Conservation (phyloP, 2,888 invertebrate genomes). For the Chloroclysta siterata region DNA sequence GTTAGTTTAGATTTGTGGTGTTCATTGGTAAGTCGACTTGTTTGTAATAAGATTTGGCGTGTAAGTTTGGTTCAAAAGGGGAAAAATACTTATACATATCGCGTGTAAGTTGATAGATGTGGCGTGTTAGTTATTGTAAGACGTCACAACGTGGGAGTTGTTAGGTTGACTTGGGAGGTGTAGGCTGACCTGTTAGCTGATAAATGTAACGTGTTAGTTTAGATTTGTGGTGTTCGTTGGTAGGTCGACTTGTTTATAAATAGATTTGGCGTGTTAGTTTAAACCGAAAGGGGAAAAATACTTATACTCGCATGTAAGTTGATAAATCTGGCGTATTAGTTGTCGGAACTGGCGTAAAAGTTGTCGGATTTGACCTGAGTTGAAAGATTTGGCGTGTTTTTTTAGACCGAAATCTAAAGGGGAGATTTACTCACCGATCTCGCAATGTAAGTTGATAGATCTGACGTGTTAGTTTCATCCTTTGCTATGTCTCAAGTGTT, state of each 20-base stretch:
- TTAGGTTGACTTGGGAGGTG: too few species aligned
- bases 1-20: not conserved
- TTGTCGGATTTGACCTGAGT: not conserved
- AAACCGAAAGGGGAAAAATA: slow-evolving; percentile 91
- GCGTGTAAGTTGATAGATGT: slow-evolving; percentile 72
- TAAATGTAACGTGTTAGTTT: not conserved
- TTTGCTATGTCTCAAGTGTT: too few species aligned
- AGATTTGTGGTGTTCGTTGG: not conserved
- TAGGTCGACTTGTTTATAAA: not conserved
- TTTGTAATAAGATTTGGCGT: not conserved
- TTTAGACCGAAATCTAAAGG: too few species aligned
- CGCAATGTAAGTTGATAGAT: not conserved
- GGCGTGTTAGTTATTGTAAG: not conserved
- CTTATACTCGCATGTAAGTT: slow-evolving; percentile 89
- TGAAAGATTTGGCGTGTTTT: not conserved
- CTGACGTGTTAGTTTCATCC: too few species aligned
- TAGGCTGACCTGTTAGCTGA: too few species aligned
- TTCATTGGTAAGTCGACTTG: not conserved
- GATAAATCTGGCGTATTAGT: not conserved
- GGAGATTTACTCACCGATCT: too few species aligned
- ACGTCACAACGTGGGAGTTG: not conserved
- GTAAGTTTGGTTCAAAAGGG: too few species aligned
- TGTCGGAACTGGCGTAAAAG: not conserved
- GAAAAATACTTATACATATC: slow-evolving; percentile 93
- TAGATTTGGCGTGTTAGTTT: too few species aligned